A percentile compares a stretch with the other conserved stretches of the same genome.
phyloP scores from a whole-genome alignment of 1,140 invertebrate species.

The Notospermus geniculatus region DNA sequence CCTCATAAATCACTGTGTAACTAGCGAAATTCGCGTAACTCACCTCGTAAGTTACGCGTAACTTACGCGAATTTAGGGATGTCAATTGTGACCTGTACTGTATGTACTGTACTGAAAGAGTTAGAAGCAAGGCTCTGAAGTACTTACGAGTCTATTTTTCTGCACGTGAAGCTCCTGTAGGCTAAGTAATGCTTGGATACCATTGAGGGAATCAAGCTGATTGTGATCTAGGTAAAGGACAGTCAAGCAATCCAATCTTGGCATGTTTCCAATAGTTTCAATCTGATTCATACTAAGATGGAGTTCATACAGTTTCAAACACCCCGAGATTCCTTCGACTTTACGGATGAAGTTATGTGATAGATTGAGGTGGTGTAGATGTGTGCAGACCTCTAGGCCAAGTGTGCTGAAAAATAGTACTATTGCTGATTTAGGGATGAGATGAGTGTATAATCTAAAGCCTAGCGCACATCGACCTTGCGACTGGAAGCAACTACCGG shows the following conservation, averaged over 20 bases:
- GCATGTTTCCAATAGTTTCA: conserved; percentile 38
- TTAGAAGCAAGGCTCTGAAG: no score
- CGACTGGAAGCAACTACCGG: no score
- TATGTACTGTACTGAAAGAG: no score
- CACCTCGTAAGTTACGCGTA: no score
- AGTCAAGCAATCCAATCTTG: conserved; percentile 38
- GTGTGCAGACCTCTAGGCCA: conserved; percentile 39
- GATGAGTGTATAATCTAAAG: no score
- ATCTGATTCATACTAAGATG: conserved; percentile 49
- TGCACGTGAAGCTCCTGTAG: conserved; percentile 46
- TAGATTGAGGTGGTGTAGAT: conserved; percentile 39
- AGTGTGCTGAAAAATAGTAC: conserved; percentile 38
- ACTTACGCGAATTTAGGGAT: no score
- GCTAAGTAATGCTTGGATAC: conserved; percentile 41
- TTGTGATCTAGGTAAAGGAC: conserved; percentile 46
- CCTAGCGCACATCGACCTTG: no score
- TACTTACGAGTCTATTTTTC: conserved; percentile 42
- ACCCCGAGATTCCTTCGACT: conserved; percentile 32
- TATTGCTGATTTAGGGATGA: no score
- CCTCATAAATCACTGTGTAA: no score
- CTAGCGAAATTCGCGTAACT: no score
- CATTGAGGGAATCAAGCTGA: conserved; percentile 43
- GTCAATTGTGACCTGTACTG: no score
- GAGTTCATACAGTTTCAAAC: conserved; percentile 33
- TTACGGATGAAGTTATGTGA: conserved; percentile 43